Percentiles rank a stretch among this genome's conserved stretches.
phyloP scores from a whole-genome alignment of 2,113 vertebrate genomes.

The Callaeas wilsoni region DNA sequence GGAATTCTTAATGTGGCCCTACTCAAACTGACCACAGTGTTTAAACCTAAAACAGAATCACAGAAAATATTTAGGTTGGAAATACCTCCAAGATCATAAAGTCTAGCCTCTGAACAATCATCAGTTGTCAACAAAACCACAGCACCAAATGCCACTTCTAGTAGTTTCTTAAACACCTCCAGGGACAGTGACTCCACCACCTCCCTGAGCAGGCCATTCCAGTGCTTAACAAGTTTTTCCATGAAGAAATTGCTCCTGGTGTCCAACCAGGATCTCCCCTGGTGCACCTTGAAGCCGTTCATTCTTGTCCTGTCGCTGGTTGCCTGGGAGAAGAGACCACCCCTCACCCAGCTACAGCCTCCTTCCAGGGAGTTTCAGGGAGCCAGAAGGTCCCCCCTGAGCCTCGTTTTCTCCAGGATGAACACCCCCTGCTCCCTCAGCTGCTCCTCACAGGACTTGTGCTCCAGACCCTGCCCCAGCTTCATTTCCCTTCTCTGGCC shows the following conservation, averaged over 20 bases:
- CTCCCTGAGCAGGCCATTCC: neutral
- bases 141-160: neutral
- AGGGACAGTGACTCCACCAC: neutral
- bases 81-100: neutral
- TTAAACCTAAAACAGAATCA: neutral
- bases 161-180: neutral
- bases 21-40: neutral
- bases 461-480: neutral
- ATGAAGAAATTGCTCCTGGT: neutral
- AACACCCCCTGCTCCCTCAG: neutral
- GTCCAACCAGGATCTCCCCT: neutral
- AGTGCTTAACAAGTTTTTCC: neutral
- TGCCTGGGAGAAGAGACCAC: neutral
- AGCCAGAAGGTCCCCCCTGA: rapidly evolving
- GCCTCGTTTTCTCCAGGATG: neutral
- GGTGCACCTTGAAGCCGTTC: neutral
- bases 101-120: neutral
- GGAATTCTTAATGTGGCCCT: neutral
- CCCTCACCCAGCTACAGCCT: rapidly evolving
- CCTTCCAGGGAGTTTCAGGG: neutral
- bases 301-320: rapidly evolving
- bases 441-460: neutral
- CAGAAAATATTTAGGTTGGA: neutral
- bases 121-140: neutral
- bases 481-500: rapidly evolving